Evolutionary conservation across 2,797 vertebrate species (phyloP).

Genomic region (Rhabdomys pumilio): DNA sequence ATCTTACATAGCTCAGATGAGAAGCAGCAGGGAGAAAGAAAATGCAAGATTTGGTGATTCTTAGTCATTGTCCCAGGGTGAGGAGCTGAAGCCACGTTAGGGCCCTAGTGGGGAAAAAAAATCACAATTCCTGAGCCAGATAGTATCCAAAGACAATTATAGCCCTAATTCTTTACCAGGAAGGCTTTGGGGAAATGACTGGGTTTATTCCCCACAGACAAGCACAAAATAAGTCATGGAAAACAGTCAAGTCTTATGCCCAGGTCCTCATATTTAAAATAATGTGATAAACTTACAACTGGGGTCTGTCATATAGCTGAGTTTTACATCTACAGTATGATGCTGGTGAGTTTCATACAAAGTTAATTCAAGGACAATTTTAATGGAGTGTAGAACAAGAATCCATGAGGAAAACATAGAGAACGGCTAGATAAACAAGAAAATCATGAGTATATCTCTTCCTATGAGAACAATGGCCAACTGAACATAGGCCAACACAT

Average conservation of each 20-base stretch:
- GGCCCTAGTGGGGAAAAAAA: neutral
- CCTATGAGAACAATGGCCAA: neutral
- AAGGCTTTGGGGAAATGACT: slow-evolving; percentile 34
- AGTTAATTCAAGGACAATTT: slow-evolving; percentile 32
- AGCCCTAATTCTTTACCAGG: neutral
- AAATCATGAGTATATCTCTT: neutral
- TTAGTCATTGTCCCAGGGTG: slow-evolving; percentile 69
- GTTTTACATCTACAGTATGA: neutral
- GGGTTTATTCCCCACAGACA: neutral
- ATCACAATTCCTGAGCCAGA: neutral
- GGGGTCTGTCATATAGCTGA: neutral
- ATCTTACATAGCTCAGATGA: slow-evolving; percentile 57
- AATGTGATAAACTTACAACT: neutral
- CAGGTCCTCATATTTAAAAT: neutral
- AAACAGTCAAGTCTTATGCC: neutral
- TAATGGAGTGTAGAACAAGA: slow-evolving; percentile 39
- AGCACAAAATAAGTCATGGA: slow-evolving; percentile 17
- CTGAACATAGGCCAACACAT: neutral
- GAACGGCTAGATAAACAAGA: slow-evolving; percentile 6
- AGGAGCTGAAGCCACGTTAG: slow-evolving; percentile 44
- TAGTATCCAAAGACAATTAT: slow-evolving; percentile 26
- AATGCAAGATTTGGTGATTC: slow-evolving; percentile 42
- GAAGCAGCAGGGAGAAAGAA: slow-evolving; percentile 52
- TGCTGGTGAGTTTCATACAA: slow-evolving; percentile 1
- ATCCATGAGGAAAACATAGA: slow-evolving; percentile 1